These are phyloP conservation scores for Zingel zingel DNA, from an alignment of 2,113 vertebrate species.

Conservation along the genomic window DNA sequence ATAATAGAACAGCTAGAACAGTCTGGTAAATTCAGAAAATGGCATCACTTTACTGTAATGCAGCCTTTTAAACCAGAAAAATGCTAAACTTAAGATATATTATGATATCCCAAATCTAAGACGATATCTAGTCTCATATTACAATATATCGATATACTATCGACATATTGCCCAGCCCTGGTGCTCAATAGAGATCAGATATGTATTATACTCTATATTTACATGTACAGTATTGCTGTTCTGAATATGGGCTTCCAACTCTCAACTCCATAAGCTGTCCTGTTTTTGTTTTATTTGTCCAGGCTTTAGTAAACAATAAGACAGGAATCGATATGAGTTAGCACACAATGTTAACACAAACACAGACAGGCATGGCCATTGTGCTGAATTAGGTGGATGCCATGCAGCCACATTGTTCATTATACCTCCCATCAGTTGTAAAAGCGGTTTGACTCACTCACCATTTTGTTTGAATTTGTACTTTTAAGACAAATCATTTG, in stretches of 20 bases:
- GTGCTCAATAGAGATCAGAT: not conserved
- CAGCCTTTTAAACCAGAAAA: no score
- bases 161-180: no score
- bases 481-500: conserved; percentile 1
- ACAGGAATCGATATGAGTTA: conserved; percentile 42
- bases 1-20: no score
- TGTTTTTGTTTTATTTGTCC: conserved; percentile 29
- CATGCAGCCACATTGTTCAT: conserved; percentile 4
- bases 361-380: conserved; percentile 46
- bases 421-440: not conserved
- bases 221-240: not conserved
- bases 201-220: not conserved
- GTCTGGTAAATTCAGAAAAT: no score
- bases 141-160: no score
- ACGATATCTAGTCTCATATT: no score
- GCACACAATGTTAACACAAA: conserved; percentile 57
- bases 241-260: not conserved
- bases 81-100: no score
- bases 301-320: conserved; percentile 66
- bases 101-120: no score
- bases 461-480: conserved; percentile 3
- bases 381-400: conserved; percentile 33
- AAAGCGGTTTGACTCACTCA: conserved; percentile 6
- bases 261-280: not conserved
- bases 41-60: no score